Evolutionary conservation across 2,888 invertebrate species (phyloP), one percentile per base, ranked within the genome.

Genomic region (Sarcophaga variegata): DNA sequence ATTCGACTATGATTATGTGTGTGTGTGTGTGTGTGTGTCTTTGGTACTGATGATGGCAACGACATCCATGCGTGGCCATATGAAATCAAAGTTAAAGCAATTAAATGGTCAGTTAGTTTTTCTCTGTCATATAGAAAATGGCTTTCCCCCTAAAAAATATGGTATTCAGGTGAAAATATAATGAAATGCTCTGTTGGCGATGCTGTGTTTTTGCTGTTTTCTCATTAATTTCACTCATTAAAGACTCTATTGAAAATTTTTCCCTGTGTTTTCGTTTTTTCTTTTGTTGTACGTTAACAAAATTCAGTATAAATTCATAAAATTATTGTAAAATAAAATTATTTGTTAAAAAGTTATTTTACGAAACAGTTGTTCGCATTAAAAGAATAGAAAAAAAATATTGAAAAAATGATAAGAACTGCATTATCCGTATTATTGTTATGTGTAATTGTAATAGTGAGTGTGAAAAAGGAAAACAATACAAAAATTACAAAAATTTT

Each of bases 391-490:
- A 60, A 64, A 8, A 27, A 86, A 83, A 75, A 88, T 86, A 86
- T 69, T 62, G 12, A 70, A 83, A 17, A 45, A 12, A 88, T 87
- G 87, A 64, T 62, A 10, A 62, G 80, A 17, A 45, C n/a, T 17
- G 49, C 63, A 4, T 60, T 74, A 77, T 87, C 71, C 79, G 85
- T 83, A 62, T 67, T 86, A 45, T 4, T 84, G 17, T 66, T 85
- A 0, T 71, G 83, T 69, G 66, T 62, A 69, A 69, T 64, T 27
- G 64, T 78, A 83, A 86, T 86, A 88, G 87, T 89, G 85, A 83
- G 85, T 86, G n/a, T 69, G 5, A 60, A 22, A 49, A 62, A 79
- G 27, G 70, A 59, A 22, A 72, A 75, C 0, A 60, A 17, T 72
- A 59, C 17, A 77, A 17, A 63, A 27, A 37, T 37, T 72, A 54